Conservation (phyloP, 2,113 vertebrate genomes). For the Neogale vison region DNA sequence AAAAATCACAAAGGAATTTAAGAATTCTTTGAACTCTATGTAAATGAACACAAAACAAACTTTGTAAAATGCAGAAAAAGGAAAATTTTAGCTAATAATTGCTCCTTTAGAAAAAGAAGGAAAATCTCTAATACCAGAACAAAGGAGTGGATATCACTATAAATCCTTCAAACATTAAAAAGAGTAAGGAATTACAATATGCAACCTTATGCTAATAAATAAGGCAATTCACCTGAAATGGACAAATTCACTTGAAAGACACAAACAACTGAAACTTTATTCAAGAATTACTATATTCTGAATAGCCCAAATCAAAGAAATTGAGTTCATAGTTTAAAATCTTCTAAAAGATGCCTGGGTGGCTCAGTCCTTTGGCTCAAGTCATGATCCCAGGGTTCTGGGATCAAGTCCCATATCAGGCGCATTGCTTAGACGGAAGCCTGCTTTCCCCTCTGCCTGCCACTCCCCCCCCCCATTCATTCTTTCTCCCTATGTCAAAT, state of each 20-base stretch:
- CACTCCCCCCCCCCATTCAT: too few relatives aligned
- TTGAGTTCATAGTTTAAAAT: background rate
- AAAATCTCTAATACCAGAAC: background rate
- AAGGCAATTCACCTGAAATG: background rate
- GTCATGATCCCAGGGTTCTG: too few relatives aligned
- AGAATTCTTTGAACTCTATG: background rate
- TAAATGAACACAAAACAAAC: background rate
- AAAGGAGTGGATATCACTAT: background rate
- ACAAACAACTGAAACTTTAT: background rate
- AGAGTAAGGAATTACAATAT: background rate
- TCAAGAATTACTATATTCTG: conserved; percentile 8
- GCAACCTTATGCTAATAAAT: background rate
- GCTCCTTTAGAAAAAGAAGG: background rate
- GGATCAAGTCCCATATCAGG: too few relatives aligned
- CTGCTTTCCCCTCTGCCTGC: too few relatives aligned
- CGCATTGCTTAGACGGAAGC: too few relatives aligned
- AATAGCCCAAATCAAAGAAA: background rate
- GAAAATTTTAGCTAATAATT: conserved; percentile 8
- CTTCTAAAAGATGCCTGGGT: background rate
- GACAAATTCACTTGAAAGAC: background rate
- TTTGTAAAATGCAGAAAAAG: background rate
- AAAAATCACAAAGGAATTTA: conserved; percentile 24
- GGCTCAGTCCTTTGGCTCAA: too few relatives aligned
- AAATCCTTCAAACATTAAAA: conserved; percentile 3
- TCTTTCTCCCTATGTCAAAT: too few relatives aligned